Evolutionary conservation across 2,113 vertebrate genomes (phyloP), one percentile per base, ranked within the genome.

Genomic region (Pachyramphus minor): DNA sequence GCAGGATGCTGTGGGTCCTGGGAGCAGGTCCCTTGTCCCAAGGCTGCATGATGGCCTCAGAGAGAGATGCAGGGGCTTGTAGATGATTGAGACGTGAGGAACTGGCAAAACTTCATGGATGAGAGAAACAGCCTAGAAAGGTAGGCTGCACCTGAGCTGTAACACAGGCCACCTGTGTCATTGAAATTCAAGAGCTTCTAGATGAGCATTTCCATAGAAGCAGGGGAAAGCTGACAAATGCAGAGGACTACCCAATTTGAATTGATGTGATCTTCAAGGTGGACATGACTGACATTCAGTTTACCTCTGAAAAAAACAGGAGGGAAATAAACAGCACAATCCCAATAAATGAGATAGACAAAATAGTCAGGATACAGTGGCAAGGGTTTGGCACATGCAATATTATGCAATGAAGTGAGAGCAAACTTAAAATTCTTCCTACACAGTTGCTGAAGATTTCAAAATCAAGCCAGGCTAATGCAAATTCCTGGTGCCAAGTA

Each of bases 1-100:
- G 27, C 5, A 14, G 7, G 2, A 19, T 50, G 45, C n/a, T 53
- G 28, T 41, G 60, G n/a, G 24, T 82, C 47, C 27, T 10, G 6
- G 33, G 21, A 25, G 11, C 41, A 53, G 22, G 47, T 50, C 17
- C 5, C 24, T 9, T 52, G 19, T 52, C 33, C 42, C 0, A 0
- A 6, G 59, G 42, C 42, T 49, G 67, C 58, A 67, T 24, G 1
- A 1, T 41, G 67, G 20, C 30, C 17, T 64, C 23, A 14, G 23
- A 35, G 12, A 8, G 25, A 56, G 42, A 62, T 56, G 25, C 22
- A 56, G 72, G 72, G 41, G 47, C n/a, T 24, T 68, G 33, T 24
- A 37, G 44, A 9, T 68, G 35, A 12, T 4, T 88, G 50, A 79
- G 23, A 30, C 27, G n/a, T 33, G 8, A 74, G 15, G 45, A 85